These are phyloP conservation scores for Chaenocephalus aceratus DNA, from an alignment of 2,113 vertebrate species.

Conservation along the genomic window DNA sequence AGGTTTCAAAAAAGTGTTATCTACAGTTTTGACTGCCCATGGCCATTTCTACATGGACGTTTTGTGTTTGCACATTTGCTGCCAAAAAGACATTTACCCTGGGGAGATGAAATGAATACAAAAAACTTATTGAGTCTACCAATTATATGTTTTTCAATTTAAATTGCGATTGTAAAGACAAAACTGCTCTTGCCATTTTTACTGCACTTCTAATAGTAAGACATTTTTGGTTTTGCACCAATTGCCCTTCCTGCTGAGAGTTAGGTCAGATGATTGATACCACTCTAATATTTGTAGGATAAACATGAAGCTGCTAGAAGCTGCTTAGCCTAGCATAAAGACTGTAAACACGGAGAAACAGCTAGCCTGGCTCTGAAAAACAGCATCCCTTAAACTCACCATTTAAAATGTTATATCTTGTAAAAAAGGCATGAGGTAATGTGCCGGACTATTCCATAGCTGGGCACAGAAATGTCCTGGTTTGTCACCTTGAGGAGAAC, in stretches of 20 bases:
- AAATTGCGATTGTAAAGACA: background rate
- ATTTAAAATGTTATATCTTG: background rate
- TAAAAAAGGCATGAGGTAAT: no score
- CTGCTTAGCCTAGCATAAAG: background rate
- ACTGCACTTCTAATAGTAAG: background rate
- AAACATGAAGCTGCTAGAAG: background rate
- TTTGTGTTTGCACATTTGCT: background rate
- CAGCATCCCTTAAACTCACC: background rate
- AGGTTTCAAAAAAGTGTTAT: background rate
- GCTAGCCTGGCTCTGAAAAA: background rate
- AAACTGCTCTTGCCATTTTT: background rate
- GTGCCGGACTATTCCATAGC: no score
- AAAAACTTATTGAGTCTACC: background rate
- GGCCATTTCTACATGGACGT: background rate
- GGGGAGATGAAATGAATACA: background rate
- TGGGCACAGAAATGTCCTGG: background rate
- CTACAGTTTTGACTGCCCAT: background rate
- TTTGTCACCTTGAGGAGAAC: background rate
- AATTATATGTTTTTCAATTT: background rate
- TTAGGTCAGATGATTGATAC: background rate
- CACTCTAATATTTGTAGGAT: background rate
- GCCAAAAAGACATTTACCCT: background rate
- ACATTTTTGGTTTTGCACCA: background rate
- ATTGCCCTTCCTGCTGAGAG: background rate
- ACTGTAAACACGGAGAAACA: background rate